phyloP scores from a whole-genome alignment of 2,113 vertebrate genomes.

The Hyperoodon ampullatus region DNA sequence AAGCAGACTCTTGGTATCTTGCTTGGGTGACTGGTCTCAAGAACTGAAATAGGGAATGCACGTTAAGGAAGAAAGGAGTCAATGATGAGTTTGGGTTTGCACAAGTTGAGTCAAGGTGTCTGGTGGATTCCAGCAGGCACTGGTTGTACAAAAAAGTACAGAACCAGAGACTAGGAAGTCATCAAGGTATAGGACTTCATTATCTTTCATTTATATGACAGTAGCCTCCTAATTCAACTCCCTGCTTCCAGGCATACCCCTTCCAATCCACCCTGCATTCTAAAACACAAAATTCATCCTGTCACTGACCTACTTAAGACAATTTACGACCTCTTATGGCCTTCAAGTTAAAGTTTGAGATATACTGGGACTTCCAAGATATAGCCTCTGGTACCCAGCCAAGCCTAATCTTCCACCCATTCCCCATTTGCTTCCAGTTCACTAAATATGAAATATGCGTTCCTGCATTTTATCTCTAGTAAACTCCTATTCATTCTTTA shows the following conservation, averaged over 20 bases:
- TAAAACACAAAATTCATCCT: conserved; percentile 8
- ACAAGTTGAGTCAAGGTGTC: not conserved
- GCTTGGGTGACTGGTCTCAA: not conserved
- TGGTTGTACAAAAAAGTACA: not conserved
- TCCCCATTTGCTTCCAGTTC: conserved; percentile 32
- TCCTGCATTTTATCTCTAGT: not conserved
- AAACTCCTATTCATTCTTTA: conserved; percentile 48
- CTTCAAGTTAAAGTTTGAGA: conserved; percentile 23
- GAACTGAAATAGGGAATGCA: not conserved
- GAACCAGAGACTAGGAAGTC: not conserved
- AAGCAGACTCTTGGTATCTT: not conserved
- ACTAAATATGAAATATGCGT: conserved; percentile 38
- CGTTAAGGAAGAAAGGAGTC: not conserved
- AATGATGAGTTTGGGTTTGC: not conserved
- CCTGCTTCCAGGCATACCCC: not conserved
- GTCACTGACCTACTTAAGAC: not conserved
- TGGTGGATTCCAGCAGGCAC: not conserved
- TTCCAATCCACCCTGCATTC: not conserved
- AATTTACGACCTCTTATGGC: conserved; percentile 2
- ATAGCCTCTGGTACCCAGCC: not conserved
- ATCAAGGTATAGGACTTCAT: not conserved
- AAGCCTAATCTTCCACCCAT: not conserved
- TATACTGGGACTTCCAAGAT: not conserved
- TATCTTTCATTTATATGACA: not conserved
- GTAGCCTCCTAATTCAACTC: not conserved